These are phyloP conservation scores for Lagria hirta DNA, from an alignment of 2,888 invertebrate genomes.

Conservation along the genomic window DNA sequence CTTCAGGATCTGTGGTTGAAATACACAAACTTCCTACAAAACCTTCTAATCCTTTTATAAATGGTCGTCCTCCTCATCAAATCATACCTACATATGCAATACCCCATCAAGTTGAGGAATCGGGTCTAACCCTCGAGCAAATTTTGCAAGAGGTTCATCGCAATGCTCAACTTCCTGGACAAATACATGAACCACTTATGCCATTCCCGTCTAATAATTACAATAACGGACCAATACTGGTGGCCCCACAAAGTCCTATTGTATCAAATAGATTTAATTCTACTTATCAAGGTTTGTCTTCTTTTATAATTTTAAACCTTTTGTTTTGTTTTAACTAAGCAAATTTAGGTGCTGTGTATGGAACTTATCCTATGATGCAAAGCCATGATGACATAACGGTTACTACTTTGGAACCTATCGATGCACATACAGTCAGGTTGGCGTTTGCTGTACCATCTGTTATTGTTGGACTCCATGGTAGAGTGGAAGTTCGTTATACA, in stretches of 20 bases:
- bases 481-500: slow-evolving; percentile 84
- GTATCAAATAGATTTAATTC: slow-evolving; percentile 40
- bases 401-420: slow-evolving; percentile 69
- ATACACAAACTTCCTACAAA: slow-evolving; percentile 38
- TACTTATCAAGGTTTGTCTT: slow-evolving; percentile 41
- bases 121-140: slow-evolving; percentile 47
- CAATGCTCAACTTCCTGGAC: slow-evolving; percentile 36
- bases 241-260: slow-evolving; percentile 42
- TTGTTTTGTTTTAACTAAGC: slow-evolving; percentile 19
- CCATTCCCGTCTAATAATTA: slow-evolving; percentile 25
- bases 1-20: slow-evolving; percentile 51
- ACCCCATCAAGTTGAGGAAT: slow-evolving; percentile 32
- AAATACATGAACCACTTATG: too few relatives aligned
- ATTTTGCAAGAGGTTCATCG: slow-evolving; percentile 50
- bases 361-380: slow-evolving; percentile 46
- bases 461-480: slow-evolving; percentile 82
- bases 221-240: slow-evolving; percentile 40
- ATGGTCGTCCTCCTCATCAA: slow-evolving; percentile 30
- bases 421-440: slow-evolving; percentile 76
- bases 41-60: slow-evolving; percentile 7
- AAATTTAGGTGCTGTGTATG: slow-evolving; percentile 13
- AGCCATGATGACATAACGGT: slow-evolving; percentile 58
- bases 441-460: slow-evolving; percentile 80
- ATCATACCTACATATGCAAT: slow-evolving; percentile 41
- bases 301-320: slow-evolving; percentile 1